These are phyloP conservation scores for Drosophila meridiana DNA, from an alignment of 2,888 invertebrate genomes.

Conservation along the genomic window DNA sequence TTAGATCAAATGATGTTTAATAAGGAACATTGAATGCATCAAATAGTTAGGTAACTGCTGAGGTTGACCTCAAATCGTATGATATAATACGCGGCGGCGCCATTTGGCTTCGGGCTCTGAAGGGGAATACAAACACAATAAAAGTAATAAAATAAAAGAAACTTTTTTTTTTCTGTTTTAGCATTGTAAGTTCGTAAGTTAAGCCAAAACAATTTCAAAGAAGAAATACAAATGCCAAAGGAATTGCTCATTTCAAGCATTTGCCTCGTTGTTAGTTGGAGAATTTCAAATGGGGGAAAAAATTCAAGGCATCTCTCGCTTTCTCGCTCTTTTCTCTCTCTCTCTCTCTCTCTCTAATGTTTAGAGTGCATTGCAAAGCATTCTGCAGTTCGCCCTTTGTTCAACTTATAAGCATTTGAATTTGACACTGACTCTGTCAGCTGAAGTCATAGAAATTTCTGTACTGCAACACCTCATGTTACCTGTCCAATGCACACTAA, in stretches of 20 bases:
- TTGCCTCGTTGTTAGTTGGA: constrained; percentile 28
- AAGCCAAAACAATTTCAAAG: constrained; percentile 52
- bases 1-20: constrained; percentile 16
- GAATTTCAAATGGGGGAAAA: constrained; percentile 69
- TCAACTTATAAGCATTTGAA: constrained; percentile 44
- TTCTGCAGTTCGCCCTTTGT: constrained; percentile 28
- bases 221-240: constrained; percentile 51
- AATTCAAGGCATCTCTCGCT: constrained; percentile 34
- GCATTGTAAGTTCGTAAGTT: constrained; percentile 19
- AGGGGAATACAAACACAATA: constrained; percentile 15
- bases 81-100: constrained; percentile 34
- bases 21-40: neutral
- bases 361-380: constrained; percentile 47
- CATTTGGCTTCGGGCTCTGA: constrained; percentile 38
- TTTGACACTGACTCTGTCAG: constrained; percentile 48
- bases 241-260: constrained; percentile 65
- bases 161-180: constrained; percentile 11
- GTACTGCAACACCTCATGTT: constrained; percentile 30
- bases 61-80: constrained; percentile 13
- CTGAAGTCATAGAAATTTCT: constrained; percentile 72
- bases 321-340: neutral
- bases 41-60: constrained; percentile 8
- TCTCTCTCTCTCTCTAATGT: constrained; percentile 21
- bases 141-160: constrained; percentile 47
- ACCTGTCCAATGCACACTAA: constrained; percentile 18